Base-by-base conservation (phyloP, 2,797 vertebrate genomes). In the Scolopax rusticola region DNA sequence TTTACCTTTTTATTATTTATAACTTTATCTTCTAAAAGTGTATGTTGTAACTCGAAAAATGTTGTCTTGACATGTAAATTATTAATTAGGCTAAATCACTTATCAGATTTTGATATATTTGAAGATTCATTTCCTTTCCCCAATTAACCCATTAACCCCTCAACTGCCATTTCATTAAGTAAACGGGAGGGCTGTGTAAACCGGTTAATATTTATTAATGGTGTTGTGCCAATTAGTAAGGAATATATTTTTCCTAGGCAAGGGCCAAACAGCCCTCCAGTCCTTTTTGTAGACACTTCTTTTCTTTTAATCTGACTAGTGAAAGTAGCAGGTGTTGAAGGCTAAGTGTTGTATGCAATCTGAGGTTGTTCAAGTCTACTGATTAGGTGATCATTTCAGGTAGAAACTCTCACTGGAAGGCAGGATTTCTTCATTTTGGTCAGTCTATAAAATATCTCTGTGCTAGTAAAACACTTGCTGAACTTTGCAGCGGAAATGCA, bases 121-220 rank as follows among this genome's bases (percentile, higher is more conserved):
- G 33, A 65, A 96, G 63, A 93, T 85, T 84, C 27, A 56, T 92
- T 91, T 95, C 69, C 73, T 95, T 88, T 85, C 67, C 23, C 48
- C 86, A 88, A 95, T 98, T 97, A 98, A 97, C 97, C 91, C 95
- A 79, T 98, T 91, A 96, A 94, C 91, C 74, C 68, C 85, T 89
- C 59, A 79, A 67, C 81, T 74, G 50, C 83, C 71, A 84, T 86
- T 95, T 95, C 88, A 93, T 96, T 97, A 95, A 73, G 75, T 92
- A 97, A 97, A 96, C 0, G 5, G 33, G 36, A 75, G 36, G 71
- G 64, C 43, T 74, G 38, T 85, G 87, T 75, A 84, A 95, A 90
- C 63, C 77, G 51, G 93, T 94, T 92, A 95, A 94, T 97, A 96
- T 94, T 94, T 96, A 95, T 83, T 92, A 89, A 77, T 38, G 86